Base-by-base conservation (phyloP, 2,113 vertebrate species). In the Atractosteus spatula region DNA sequence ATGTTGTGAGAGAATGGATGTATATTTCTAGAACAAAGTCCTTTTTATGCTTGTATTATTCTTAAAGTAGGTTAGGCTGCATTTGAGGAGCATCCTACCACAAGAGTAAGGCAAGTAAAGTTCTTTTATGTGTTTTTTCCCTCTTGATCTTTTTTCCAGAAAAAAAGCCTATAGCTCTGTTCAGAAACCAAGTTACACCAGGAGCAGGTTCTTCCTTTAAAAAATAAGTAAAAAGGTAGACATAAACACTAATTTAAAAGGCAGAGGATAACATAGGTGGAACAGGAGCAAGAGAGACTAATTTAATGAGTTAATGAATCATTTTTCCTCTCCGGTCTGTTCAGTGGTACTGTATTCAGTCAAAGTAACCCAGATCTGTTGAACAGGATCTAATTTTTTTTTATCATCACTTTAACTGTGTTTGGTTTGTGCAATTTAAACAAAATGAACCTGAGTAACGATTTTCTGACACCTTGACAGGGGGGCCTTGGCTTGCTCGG, bases 361-460 rank as follows among this genome's bases (percentile, higher is more conserved):
- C 62, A 66, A 71, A 14, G 8, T 66, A 62, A 62, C 64, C 62
- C 17, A 75, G 74, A 75, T 67, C 64, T 66, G 56, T 42, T 61
- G 8, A 61, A 41, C 14, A 13, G 29, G 44, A 41, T 45, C 43
- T 63, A 13, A 29, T 55, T n/a, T 45, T 10, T 71, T 59, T 59
- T 59, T 59, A 59, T 59, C 13, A 29, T 29, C 17, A 29, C 56
- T 59, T n/a, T 59, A 59, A 11, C 56, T 12, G 11, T n/a, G 11
- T 12, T n/a, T 12, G 13, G 56, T 7, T 7, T n/a, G 12, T 14
- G 11, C 56, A 59, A 4, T 59, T 59, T 8, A 4, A 13, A n/a
- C 7, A 59, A 7, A 10, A 12, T n/a, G 56, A 59, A 3, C 7
- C 11, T 1, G 56, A 59, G 11, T 14, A n/a, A 59, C 12, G 14